Evolutionary conservation across 92 coral and sea anemone genomes (phyloP).

Genomic region (Zoanthus solanderi): DNA sequence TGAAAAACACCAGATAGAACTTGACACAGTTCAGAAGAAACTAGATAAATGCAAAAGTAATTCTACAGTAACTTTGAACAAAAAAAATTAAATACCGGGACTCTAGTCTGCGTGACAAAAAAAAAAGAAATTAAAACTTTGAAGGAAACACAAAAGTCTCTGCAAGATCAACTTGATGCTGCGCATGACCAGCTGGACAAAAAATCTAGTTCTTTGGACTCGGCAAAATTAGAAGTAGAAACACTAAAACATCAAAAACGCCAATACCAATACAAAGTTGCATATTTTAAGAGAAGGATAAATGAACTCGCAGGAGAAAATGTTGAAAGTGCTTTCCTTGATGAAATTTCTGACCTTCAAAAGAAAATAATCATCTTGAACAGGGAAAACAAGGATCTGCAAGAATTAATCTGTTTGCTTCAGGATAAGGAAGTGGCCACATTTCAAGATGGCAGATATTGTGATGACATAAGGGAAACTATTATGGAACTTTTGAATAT

Average conservation of each 20-base stretch:
- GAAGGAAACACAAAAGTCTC: conserved; percentile 1
- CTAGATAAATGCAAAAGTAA: not conserved
- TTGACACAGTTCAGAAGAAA: not conserved
- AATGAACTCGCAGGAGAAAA: not conserved
- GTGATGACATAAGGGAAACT: conserved; percentile 46
- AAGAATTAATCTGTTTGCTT: conserved; percentile 1
- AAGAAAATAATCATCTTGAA: not conserved
- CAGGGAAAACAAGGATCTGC: conserved; percentile 38
- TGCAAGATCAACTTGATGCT: conserved; percentile 18
- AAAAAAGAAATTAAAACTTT: not conserved
- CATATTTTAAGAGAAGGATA: not conserved
- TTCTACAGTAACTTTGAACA: not conserved
- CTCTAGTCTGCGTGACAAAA: not conserved
- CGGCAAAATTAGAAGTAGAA: not conserved
- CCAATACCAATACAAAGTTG: not conserved
- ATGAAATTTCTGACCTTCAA: not conserved
- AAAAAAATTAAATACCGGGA: conserved; percentile 12
- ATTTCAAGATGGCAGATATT: conserved; percentile 50
- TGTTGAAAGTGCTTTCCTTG: not conserved
- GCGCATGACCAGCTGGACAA: conserved; percentile 8
- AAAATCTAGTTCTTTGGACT: not conserved
- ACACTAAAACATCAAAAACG: not conserved
- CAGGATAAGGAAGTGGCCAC: conserved; percentile 18
- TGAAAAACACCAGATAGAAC: not conserved
- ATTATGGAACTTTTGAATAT: conserved; percentile 36